A percentile compares a stretch with the other conserved stretches of the same genome.
Conservation (phyloP, 2,797 vertebrate genomes). For the Galago senegalensis region DNA sequence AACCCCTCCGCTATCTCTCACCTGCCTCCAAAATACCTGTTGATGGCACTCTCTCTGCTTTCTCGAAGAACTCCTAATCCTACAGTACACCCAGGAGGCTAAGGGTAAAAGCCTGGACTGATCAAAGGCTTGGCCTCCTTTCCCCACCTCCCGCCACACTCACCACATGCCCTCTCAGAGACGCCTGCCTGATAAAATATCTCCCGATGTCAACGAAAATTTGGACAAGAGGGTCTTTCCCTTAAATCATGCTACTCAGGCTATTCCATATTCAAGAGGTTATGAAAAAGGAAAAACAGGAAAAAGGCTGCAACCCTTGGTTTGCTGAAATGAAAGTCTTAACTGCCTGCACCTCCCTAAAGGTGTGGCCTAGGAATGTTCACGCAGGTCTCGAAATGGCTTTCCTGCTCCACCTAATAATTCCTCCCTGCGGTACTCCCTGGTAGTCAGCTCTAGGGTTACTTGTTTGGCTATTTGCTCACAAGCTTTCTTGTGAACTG, state of each 20-base stretch:
- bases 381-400: background rate
- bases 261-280: constrained; percentile 1
- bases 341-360: background rate
- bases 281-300: background rate
- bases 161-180: background rate
- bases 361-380: background rate
- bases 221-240: background rate
- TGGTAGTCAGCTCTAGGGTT: background rate
- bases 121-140: background rate
- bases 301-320: background rate
- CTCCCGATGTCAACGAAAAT: background rate
- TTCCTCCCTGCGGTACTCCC: background rate
- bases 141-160: background rate
- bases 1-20: background rate
- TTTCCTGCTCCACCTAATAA: background rate
- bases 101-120: background rate
- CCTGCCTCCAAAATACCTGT: background rate
- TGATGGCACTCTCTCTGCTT: background rate
- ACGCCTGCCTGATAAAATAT: background rate
- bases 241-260: background rate
- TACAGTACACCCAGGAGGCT: background rate
- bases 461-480: background rate
- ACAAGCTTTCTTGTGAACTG: background rate
- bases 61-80: background rate
- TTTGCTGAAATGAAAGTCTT: background rate